phyloP scores from a whole-genome alignment of 2,888 invertebrate species.

The Dicranocentrus wangi region DNA sequence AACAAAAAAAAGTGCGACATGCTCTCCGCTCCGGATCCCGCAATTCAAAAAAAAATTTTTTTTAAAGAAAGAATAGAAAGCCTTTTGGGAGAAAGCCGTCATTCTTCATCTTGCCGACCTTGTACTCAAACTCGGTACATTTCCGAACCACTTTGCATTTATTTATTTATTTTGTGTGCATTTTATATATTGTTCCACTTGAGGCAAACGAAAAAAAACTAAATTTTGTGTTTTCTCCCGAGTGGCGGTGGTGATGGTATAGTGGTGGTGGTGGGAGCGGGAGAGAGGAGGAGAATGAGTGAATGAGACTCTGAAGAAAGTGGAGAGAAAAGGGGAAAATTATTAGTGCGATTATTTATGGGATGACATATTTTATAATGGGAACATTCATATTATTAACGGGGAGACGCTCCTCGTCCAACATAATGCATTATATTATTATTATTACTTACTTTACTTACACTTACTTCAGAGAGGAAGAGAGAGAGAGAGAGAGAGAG shows the following conservation, averaged over 20 bases:
- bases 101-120: conserved; percentile 20
- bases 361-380: conserved; percentile 64
- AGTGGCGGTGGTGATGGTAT: too few species aligned
- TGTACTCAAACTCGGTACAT: background rate
- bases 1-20: too few species aligned
- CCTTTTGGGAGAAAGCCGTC: conserved; percentile 39
- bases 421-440: conserved; percentile 33
- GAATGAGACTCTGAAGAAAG: background rate
- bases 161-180: too few species aligned
- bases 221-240: too few species aligned
- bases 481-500: too few species aligned
- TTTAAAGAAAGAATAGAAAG: conserved; percentile 38
- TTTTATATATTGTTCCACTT: too few species aligned
- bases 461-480: conserved; percentile 4
- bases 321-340: conserved; percentile 46
- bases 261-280: too few species aligned
- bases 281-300: conserved; percentile 30
- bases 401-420: background rate
- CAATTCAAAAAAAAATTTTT: too few species aligned
- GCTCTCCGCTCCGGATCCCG: too few species aligned
- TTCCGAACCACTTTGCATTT: too few species aligned
- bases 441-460: conserved; percentile 44
- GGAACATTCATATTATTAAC: conserved; percentile 64
- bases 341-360: conserved; percentile 62
- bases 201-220: too few species aligned